Evolutionary conservation across 1,140 invertebrate genomes (phyloP), one percentile per base, ranked within the genome.

Genomic region (Periplaneta americana): DNA sequence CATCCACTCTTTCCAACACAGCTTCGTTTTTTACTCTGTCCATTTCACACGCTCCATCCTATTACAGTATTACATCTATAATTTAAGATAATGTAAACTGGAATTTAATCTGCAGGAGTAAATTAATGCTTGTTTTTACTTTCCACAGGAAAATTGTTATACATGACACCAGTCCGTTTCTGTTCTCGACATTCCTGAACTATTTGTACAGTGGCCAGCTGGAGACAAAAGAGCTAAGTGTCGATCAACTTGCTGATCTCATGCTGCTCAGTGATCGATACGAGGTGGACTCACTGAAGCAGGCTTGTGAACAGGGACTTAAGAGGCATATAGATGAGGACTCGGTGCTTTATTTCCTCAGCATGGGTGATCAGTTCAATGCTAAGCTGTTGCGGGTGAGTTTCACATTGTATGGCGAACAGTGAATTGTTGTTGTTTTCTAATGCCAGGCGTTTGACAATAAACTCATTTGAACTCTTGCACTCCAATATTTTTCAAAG

Each of bases 331-430:
- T 94, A 74, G 92, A 93, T 86, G 89, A 91, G 79, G 92, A 93
- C 74, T 91, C 91, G 0, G 92, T 91, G 3, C 87, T 94, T 66
- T 93, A 91, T 85, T 88, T 94, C 9, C 86, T 94, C 34, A 92
- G 91, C 80, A 90, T 94, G 83, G 92, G 92, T 11, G 93, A 94
- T 87, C 92, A 93, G 82, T 93, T 91, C 83, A 91, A 92, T 86
- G 92, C 92, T 34, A 89, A 88, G 77, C 87, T 87, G 13, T 86
- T 94, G 35, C 91, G 90, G 87, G 92, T 93, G 86, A 89, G 84
- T 89, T 86, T 82, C n/a, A 28, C n/a, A n/a, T n/a, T n/a, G n/a
- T n/a, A n/a, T n/a, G n/a, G n/a, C n/a, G n/a, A n/a, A n/a, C n/a
- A n/a, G n/a, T n/a, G n/a, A n/a, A n/a, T n/a, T n/a, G n/a, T n/a